Evolutionary conservation across 2,888 invertebrate species (phyloP), one percentile per base, ranked within the genome.

Genomic region (Phortica magna): DNA sequence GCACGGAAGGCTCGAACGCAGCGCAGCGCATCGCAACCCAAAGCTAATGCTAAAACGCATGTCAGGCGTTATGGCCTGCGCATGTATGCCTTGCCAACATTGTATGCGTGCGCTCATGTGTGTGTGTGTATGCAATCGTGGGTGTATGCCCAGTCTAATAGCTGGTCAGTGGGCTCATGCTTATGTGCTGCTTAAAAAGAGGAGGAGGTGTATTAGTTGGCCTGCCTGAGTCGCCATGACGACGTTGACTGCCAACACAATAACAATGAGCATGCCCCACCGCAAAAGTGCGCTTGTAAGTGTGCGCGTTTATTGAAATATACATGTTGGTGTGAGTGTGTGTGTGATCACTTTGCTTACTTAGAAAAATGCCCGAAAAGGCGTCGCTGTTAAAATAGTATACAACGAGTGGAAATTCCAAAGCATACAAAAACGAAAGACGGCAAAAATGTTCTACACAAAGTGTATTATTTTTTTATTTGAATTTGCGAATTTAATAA

Each of bases 211-310:
- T 7, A 55, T 55, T 14, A 55, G 55, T 14, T 17, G n/a, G n/a
- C 55, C 55, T 14, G 55, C 17, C 79, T 65, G 68, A 79, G 70
- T 84, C 53, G 73, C 76, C 80, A 85, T 88, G 85, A 77, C 88
- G 82, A 86, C 85, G 67, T 75, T 75, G 81, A 72, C 87, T 84
- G 88, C 85, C 85, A 86, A 83, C 84, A 86, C 85, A 86, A 88
- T 88, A 84, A 84, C 84, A 85, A 85, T 76, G 85, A 88, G 85
- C 85, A 85, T 85, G 85, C 85, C 88, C 85, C 87, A 76, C 78
- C 78, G 41, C 74, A 80, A 80, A 83, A 78, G 22, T 22, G 53
- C n/a, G 53, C 43, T 53, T 22, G 53, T 55, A 19, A 31, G 12
- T 53, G 70, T 55, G 31, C 22, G 53, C 12, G 55, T 17, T 22